Conservation (phyloP, 1,140 invertebrate species). For the Chrysoperla carnea region DNA sequence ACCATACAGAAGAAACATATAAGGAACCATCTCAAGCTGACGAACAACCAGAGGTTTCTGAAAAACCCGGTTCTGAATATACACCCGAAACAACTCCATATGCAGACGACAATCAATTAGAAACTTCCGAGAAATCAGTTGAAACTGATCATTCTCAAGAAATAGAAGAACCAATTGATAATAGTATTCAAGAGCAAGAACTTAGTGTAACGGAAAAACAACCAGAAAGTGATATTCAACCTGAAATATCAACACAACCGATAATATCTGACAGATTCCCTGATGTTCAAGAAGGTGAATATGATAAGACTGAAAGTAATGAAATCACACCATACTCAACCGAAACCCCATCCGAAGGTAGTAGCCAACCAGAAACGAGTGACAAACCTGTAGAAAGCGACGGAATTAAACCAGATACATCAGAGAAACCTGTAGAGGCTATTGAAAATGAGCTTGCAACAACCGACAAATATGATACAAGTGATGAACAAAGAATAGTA, state of each 20-base stretch:
- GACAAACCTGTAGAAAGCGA: no score
- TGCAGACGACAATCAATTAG: not conserved
- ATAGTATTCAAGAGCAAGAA: slow-evolving; percentile 7
- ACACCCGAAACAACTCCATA: slow-evolving; percentile 8
- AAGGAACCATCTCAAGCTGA: slow-evolving; percentile 1
- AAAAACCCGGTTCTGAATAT: not conserved
- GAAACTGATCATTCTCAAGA: not conserved
- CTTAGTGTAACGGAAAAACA: slow-evolving; percentile 1
- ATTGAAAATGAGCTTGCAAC: not conserved
- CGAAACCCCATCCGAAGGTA: no score
- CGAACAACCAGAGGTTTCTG: slow-evolving; percentile 1
- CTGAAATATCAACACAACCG: not conserved
- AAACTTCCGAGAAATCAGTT: not conserved
- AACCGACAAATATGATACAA: no score
- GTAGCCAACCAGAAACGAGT: no score
- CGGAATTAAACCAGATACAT: not conserved
- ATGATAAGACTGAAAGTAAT: not conserved
- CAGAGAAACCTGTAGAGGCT: not conserved
- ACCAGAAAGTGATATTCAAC: not conserved
- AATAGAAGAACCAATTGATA: slow-evolving; percentile 8
- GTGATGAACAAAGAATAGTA: not conserved
- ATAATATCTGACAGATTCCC: not conserved
- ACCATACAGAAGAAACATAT: slow-evolving; percentile 3
- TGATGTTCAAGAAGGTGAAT: not conserved
- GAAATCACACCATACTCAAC: not conserved